phyloP scores from a whole-genome alignment of 2,113 vertebrate genomes.

The Toxotes chatareus region DNA sequence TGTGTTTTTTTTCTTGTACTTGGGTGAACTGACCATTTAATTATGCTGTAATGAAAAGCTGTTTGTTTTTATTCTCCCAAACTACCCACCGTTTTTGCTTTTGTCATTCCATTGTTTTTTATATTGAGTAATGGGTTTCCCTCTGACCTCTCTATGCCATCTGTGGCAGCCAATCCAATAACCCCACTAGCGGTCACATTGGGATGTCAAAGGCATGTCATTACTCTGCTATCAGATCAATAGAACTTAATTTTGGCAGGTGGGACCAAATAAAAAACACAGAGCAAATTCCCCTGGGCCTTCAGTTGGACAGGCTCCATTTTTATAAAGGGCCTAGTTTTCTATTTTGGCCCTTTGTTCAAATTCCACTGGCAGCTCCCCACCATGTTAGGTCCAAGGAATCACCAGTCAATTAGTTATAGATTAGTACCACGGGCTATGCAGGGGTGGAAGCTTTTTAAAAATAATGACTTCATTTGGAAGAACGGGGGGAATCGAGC shows the following conservation, averaged over 20 bases:
- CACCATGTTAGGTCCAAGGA: slow-evolving; percentile 12
- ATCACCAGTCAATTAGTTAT: slow-evolving; percentile 67
- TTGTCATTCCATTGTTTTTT: slow-evolving; percentile 31
- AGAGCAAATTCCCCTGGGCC: slow-evolving; percentile 34
- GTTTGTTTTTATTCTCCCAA: background rate
- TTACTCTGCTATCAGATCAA: slow-evolving; percentile 65
- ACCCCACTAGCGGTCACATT: slow-evolving; percentile 35
- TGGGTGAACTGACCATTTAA: background rate
- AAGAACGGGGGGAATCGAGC: slow-evolving; percentile 11
- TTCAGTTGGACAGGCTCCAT: slow-evolving; percentile 25
- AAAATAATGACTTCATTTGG: slow-evolving; percentile 62
- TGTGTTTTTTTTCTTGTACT: background rate
- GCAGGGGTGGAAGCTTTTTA: slow-evolving; percentile 33
- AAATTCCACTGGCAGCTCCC: slow-evolving; percentile 35
- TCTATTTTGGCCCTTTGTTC: slow-evolving; percentile 48
- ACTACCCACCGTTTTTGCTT: slow-evolving; percentile 1
- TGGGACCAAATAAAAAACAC: slow-evolving; percentile 45
- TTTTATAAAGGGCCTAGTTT: slow-evolving; percentile 26
- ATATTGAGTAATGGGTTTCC: slow-evolving; percentile 33
- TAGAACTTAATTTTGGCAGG: slow-evolving; percentile 57
- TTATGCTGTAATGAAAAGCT: slow-evolving; percentile 9
- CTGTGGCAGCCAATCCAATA: slow-evolving; percentile 43
- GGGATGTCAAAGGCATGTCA: slow-evolving; percentile 32
- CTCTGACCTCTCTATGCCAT: slow-evolving; percentile 40
- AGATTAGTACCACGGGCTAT: slow-evolving; percentile 64